Evolutionary conservation across 2,888 invertebrate species (phyloP), one percentile per base, ranked within the genome.

Genomic region (Petrolisthes cinctipes): DNA sequence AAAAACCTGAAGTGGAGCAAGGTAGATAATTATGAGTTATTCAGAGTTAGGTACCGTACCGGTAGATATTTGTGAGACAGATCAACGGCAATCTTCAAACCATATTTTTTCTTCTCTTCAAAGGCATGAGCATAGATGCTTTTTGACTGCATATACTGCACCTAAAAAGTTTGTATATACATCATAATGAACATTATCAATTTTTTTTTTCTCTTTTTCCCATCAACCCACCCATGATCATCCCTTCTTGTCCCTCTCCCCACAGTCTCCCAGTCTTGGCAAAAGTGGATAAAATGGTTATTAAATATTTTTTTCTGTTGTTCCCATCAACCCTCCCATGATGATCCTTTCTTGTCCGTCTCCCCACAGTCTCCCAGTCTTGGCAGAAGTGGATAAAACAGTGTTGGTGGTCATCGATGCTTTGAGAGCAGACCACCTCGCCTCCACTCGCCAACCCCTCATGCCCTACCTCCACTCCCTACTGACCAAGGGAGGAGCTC

Each of bases 391-490:
- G 57, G 83, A 85, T 11, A 89, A 89, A 53, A 85, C 80, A 20
- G 89, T 89, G 53, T 9, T 89, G 78, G 79, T 89, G 17, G 75
- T 89, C 14, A 89, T 89, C 54, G 89, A 89, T 89, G 89, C 87
- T 5, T 37, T 88, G 56, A 75, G 89, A 66, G 66, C 79, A 17
- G 89, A 89, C 75, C 89, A 89, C 17, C 71, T 89, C 4, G 85
- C 61, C 11, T 17, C 82, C 5, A 80, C 87, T 7, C 7, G 57
- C 14, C 79, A 71, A 17, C 76, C 89, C 3, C 82, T 86, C 23
- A 89, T 89, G 89, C 79, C 85, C 51, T 56, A 88, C 61, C 11
- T 82, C 14, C 78, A 87, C n/a, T 73, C 68, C 56, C 57, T 87
- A 5, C 4, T 89, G 4, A 51, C 53, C n/a, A n/a, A 37, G n/a